Base-by-base conservation (phyloP, 2,797 vertebrate genomes). In the Sylvia borin region DNA sequence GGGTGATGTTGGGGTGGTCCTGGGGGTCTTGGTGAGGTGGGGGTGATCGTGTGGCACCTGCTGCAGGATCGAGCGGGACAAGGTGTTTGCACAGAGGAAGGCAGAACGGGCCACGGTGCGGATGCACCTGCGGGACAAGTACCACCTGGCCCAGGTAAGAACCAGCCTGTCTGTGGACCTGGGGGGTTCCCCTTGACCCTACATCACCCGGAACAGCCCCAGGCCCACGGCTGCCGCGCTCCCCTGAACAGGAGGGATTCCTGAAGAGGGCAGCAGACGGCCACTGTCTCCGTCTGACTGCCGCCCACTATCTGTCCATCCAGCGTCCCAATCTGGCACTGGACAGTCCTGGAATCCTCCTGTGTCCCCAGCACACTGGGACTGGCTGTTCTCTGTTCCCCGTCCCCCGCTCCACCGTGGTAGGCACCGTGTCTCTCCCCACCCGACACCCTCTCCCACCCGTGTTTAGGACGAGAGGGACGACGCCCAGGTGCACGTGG, bases 111-210 rank as follows among this genome's bases (percentile, higher is more conserved):
- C 98, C 72, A 97, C 97, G 3, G 92, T 98, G 47, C 91, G 98
- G 93, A 97, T 98, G 43, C 96, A 96, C n/a, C 95, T 98, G 74
- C 97, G 98, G 55, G 97, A 98, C 84, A 98, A 98, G 93, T 97
- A 98, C 88, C 93, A 92, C 84, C 96, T 98, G 76, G 96, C 97
- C 47, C 97, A 98, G 96, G 98, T 98, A 97, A 83, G 85, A 70
- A 72, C 18, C 32, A 11, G 14, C 25, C 58, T 4, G 0, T 5
- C 20, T 8, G 1, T 0, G 1, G 9, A 27, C 21, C 50, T 8
- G 7, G 11, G 20, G 42, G 25, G 26, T 34, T 79, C 25, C 10
- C 36, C 43, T 26, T 1, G 36, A 26, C 16, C 66, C 47, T 11
- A 10, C 12, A 17, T 13, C 32, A 31, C 5, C 8, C 1, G 1